Evolutionary conservation across 2,888 invertebrate species (phyloP).

Genomic region (Drosophila atripex): DNA sequence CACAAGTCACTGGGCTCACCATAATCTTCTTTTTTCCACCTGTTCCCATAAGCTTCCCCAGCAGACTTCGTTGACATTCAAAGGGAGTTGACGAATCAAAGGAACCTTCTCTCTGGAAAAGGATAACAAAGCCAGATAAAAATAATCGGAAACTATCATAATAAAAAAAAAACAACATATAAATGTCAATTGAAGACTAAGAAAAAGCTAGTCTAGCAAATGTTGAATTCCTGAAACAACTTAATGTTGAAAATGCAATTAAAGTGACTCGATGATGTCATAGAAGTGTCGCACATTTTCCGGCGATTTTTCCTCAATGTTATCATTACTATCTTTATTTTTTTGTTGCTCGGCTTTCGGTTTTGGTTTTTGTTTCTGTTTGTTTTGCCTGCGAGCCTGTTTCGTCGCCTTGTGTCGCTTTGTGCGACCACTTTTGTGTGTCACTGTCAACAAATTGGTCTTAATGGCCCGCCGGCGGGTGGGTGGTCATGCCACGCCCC

Average conservation of each 20-base stretch:
- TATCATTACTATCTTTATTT: constrained; percentile 18
- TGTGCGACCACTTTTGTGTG: constrained; percentile 76
- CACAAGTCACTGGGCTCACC: not conserved
- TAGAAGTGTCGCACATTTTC: constrained; percentile 24
- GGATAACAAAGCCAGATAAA: not conserved
- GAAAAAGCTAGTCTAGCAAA: not conserved
- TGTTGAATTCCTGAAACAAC: not conserved
- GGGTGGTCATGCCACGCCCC: constrained; percentile 45
- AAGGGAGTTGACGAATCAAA: constrained; percentile 6
- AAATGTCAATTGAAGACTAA: not conserved
- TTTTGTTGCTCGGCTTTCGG: constrained; percentile 1
- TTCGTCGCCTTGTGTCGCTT: constrained; percentile 60
- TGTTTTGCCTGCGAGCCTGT: constrained; percentile 40
- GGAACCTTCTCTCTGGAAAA: not conserved
- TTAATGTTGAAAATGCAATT: constrained; percentile 18
- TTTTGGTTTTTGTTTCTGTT: constrained; percentile 25
- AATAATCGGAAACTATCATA: not conserved
- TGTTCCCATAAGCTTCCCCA: constrained; percentile 8
- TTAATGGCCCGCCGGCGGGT: constrained; percentile 63
- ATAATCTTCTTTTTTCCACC: constrained; percentile 11
- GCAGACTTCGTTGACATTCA: constrained; percentile 2
- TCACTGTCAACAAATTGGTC: constrained; percentile 80
- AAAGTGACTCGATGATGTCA: constrained; percentile 43
- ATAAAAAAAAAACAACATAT: constrained; percentile 5
- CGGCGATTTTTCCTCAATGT: constrained; percentile 18